Evolutionary conservation across 2,888 invertebrate genomes (phyloP).

Genomic region (Lasioglossum marginatum): DNA sequence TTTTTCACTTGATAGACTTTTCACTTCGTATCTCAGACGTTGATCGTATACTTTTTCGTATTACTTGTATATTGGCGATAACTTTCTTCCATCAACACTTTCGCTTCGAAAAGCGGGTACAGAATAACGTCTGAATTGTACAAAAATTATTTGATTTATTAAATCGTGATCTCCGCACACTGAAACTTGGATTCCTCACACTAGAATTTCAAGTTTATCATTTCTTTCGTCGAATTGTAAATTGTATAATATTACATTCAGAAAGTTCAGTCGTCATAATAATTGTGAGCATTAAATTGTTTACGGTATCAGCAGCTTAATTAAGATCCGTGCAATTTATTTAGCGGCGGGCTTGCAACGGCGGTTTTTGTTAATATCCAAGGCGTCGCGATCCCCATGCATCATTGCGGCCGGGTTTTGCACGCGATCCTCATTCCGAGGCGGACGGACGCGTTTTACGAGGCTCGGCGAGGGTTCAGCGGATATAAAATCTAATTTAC

Average conservation of each 20-base stretch:
- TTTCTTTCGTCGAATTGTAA: too few relatives aligned
- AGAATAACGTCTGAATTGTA: too few relatives aligned
- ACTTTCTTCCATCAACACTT: not conserved
- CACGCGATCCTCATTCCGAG: not conserved
- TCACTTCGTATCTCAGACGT: not conserved
- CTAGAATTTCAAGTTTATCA: too few relatives aligned
- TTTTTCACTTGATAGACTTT: not conserved
- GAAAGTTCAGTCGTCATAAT: too few relatives aligned
- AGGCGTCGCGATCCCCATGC: not conserved
- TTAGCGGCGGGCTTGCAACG: not conserved
- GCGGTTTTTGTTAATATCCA: not conserved
- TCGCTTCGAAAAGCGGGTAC: not conserved
- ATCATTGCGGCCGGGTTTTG: not conserved
- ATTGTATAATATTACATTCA: too few relatives aligned
- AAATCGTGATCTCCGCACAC: too few relatives aligned
- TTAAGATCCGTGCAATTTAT: not conserved
- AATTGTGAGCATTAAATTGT: not conserved
- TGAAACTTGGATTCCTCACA: too few relatives aligned
- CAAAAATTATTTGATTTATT: too few relatives aligned
- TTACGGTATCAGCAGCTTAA: not conserved
- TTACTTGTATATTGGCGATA: not conserved
- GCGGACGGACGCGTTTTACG: constrained; percentile 5
- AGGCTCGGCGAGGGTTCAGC: not conserved
- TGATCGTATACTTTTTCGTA: not conserved
- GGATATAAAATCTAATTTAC: constrained; percentile 20